A percentile compares a stretch with the other conserved stretches of the same genome.
phyloP scores from a whole-genome alignment of 2,797 vertebrate species.

The Myotis findleyi region DNA sequence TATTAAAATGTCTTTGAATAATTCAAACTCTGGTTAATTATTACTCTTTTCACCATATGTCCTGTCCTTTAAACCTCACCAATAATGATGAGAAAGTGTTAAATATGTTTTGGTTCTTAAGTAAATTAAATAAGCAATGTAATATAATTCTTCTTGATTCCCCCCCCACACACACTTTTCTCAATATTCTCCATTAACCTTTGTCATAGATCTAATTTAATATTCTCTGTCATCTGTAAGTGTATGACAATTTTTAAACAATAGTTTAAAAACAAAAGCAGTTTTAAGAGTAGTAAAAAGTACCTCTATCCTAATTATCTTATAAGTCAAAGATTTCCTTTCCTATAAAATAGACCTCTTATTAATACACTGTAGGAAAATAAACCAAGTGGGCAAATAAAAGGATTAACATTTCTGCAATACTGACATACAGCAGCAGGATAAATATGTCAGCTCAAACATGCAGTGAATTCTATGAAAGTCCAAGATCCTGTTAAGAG shows the following conservation, averaged over 20 bases:
- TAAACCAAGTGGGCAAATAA: neutral
- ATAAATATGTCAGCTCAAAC: neutral
- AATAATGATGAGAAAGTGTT: neutral
- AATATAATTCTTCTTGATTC: neutral
- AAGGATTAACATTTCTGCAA: neutral
- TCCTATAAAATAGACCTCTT: neutral
- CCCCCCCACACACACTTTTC: neutral
- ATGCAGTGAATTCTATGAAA: neutral
- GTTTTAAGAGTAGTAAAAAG: neutral
- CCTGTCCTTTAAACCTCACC: neutral
- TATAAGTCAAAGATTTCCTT: neutral
- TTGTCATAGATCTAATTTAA: neutral
- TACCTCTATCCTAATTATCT: neutral
- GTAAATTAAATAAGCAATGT: neutral
- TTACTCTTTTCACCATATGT: neutral
- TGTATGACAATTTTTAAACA: neutral
- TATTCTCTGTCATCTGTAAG: neutral
- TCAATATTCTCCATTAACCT: neutral
- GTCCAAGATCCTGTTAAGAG: neutral
- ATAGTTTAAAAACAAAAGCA: neutral
- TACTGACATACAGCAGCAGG: neutral
- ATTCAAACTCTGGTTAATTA: neutral
- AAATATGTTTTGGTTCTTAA: constrained; percentile 35
- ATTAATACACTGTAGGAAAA: neutral
- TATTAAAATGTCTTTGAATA: neutral